These are phyloP conservation scores for Epinephelus malabaricus DNA, from an alignment of 2,797 vertebrate genomes.

Conservation along the genomic window DNA sequence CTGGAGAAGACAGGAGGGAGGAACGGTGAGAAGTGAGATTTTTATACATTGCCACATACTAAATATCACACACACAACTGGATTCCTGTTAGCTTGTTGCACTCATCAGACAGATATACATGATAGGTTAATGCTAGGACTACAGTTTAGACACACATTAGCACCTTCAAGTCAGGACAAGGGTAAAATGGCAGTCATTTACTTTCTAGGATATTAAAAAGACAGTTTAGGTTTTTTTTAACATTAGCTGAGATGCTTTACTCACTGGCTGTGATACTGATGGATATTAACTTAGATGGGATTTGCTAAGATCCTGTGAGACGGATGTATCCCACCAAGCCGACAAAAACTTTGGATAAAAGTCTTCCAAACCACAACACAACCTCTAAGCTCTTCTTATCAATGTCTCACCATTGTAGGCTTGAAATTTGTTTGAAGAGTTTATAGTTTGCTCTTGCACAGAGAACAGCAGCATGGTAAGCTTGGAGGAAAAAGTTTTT, in stretches of 20 bases:
- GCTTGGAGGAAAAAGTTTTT: not conserved
- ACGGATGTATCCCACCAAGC: not conserved
- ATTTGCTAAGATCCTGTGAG: not conserved
- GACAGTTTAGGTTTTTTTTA: conserved; percentile 27
- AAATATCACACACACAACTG: conserved; percentile 26
- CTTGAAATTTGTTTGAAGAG: not conserved
- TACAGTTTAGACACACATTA: conserved; percentile 6
- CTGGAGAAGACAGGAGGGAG: conserved; percentile 81
- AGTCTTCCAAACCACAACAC: not conserved
- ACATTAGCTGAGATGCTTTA: conserved; percentile 26
- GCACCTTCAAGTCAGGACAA: conserved; percentile 34
- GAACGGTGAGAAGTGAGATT: conserved; percentile 46
- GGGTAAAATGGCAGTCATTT: conserved; percentile 30
- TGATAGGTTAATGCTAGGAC: conserved; percentile 19
- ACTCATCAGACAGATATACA: not conserved
- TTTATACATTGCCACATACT: conserved; percentile 3
- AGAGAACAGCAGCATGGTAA: not conserved
- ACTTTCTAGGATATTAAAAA: conserved; percentile 26
- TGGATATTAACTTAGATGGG: not conserved
- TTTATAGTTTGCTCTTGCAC: not conserved
- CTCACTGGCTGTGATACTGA: conserved; percentile 17
- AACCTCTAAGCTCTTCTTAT: no score
- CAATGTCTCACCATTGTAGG: no score
- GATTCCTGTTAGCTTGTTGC: conserved; percentile 21
- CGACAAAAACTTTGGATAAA: no score